Conservation (phyloP, 2,888 invertebrate species). For the Harmothoe impar region DNA sequence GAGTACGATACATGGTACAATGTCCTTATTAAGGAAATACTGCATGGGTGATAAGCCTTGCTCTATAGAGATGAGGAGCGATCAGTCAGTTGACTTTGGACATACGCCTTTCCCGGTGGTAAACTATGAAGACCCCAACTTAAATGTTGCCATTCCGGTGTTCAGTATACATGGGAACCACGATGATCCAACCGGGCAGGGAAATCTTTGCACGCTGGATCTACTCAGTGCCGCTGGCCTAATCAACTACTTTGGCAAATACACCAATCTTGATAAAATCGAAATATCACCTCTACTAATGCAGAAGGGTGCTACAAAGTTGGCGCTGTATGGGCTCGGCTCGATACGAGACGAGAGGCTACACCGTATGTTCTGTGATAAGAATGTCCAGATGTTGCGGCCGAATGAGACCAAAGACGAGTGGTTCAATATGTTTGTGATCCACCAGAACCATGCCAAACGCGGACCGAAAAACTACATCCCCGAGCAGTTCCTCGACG, state of each 20-base stretch:
- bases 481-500: conserved; percentile 90
- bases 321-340: conserved; percentile 97
- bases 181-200: conserved; percentile 90
- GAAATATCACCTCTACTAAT: conserved; percentile 92
- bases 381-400: conserved; percentile 86
- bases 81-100: conserved; percentile 91
- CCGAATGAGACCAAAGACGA: conserved; percentile 88
- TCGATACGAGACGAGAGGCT: conserved; percentile 96
- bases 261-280: conserved; percentile 86
- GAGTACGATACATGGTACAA: conserved; percentile 86
- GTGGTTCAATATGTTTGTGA: conserved; percentile 95
- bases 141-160: conserved; percentile 94
- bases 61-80: conserved; percentile 91
- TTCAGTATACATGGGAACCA: conserved; percentile 99
- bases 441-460: conserved; percentile 91
- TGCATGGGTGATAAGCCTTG: conserved; percentile 86
- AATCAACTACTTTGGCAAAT: conserved; percentile 98
- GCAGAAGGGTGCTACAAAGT: conserved; percentile 90
- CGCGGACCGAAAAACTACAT: conserved; percentile 88
- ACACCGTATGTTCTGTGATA: conserved; percentile 84
- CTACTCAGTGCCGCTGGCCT: conserved; percentile 91
- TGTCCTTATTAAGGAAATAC: conserved; percentile 89
- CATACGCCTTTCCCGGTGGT: conserved; percentile 88
- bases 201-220: conserved; percentile 91
- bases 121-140: conserved; percentile 97